Evolutionary conservation across 2,888 invertebrate genomes (phyloP).

Genomic region (Eupithecia subumbrata): DNA sequence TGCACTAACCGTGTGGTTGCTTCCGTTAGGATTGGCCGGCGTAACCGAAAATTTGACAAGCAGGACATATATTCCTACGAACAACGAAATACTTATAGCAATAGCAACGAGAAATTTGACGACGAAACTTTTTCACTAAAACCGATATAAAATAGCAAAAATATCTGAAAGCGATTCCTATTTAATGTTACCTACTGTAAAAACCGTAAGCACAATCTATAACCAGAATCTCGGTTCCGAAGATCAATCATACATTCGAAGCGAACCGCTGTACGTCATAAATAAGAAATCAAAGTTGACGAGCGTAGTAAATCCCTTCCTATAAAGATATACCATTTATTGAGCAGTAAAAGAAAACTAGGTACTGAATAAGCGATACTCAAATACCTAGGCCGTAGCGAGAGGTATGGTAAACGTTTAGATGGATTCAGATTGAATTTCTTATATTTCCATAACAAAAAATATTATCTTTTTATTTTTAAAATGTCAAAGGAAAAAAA

Average conservation of each 20-base stretch:
- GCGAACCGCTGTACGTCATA: slow-evolving; percentile 26
- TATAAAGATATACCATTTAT: slow-evolving; percentile 36
- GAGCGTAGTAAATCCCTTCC: slow-evolving; percentile 32
- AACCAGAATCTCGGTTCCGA: slow-evolving; percentile 20
- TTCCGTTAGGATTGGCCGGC: no score
- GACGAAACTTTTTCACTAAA: neutral
- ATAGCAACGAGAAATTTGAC: neutral
- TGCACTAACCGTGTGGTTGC: no score
- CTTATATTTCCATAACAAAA: no score
- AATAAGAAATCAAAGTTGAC: slow-evolving; percentile 36
- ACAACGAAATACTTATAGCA: no score
- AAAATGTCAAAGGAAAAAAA: no score
- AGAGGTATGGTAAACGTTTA: neutral
- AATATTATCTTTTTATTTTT: no score
- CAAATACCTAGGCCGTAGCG: slow-evolving; percentile 21
- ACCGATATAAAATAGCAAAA: neutral
- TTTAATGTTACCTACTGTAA: neutral
- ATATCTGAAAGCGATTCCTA: neutral
- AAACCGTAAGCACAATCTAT: slow-evolving; percentile 10
- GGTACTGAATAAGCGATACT: slow-evolving; percentile 24
- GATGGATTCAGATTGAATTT: neutral
- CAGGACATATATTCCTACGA: no score
- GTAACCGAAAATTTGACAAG: no score
- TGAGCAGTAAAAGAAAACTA: slow-evolving; percentile 34
- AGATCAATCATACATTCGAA: slow-evolving; percentile 27